phyloP scores from a whole-genome alignment of 1,140 invertebrate species.

The Trichomalopsis sarcophagae region DNA sequence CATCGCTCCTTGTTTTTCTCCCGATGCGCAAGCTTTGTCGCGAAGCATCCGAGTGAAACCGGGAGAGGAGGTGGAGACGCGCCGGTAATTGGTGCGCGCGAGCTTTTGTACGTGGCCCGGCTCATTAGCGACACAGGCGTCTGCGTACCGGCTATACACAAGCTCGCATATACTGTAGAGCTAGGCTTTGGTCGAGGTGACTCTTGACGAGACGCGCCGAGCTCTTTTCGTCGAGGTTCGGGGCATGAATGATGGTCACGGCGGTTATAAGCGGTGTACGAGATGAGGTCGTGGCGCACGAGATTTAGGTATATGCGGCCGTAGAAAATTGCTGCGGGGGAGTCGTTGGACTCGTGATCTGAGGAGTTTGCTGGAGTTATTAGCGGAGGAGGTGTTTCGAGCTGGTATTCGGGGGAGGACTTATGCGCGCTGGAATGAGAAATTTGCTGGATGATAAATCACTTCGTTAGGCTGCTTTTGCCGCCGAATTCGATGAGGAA shows the following conservation, averaged over 20 bases:
- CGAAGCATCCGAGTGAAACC: background rate
- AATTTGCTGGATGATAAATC: background rate
- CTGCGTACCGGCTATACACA: background rate
- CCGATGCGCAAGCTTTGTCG: conserved; percentile 8
- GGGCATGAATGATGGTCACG: no score
- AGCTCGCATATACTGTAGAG: background rate
- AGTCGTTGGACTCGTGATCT: conserved; percentile 32
- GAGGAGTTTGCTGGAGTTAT: background rate
- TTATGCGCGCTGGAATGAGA: background rate
- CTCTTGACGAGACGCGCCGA: background rate
- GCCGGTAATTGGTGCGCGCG: conserved; percentile 46
- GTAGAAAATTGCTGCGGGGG: background rate
- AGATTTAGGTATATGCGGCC: background rate
- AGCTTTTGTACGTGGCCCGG: conserved; percentile 35
- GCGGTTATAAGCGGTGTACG: background rate
- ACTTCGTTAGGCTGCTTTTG: background rate
- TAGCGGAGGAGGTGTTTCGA: no score
- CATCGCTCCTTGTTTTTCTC: background rate
- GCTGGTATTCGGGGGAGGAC: background rate
- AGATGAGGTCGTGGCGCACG: background rate
- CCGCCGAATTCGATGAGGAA: no score
- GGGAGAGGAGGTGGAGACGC: background rate
- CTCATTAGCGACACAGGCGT: conserved; percentile 52
- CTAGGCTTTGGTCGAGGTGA: background rate
- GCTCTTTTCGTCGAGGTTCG: background rate